phyloP scores from a whole-genome alignment of 2,888 invertebrate species.

The Tipula confusa region DNA sequence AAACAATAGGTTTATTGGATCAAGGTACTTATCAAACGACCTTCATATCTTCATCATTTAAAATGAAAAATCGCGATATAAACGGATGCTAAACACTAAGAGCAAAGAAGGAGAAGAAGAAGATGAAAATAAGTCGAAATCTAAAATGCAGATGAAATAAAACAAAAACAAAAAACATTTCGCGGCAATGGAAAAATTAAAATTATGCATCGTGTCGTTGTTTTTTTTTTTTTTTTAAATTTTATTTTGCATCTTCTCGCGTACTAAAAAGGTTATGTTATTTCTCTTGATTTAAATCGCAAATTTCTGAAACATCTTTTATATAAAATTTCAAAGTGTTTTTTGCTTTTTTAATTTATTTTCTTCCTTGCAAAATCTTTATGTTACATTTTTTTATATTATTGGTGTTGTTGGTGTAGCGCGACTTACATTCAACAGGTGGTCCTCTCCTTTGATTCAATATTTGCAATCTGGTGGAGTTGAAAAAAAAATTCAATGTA shows the following conservation, averaged over 20 bases:
- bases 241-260: not conserved
- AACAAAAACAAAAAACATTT: not conserved
- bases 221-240: not conserved
- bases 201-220: conserved; percentile 21
- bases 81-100: conserved; percentile 1
- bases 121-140: not conserved
- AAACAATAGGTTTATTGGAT: no score
- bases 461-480: not conserved
- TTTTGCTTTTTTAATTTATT: not conserved
- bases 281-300: conserved; percentile 3
- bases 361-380: not conserved
- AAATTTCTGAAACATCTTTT: conserved; percentile 3
- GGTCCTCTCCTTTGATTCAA: not conserved
- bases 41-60: no score
- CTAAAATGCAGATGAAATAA: conserved; percentile 1
- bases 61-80: not conserved
- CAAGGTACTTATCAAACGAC: no score
- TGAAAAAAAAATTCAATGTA: not conserved
- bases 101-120: no score
- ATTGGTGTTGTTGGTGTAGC: not conserved
- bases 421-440: not conserved
- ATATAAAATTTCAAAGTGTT: not conserved
- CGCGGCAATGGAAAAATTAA: not conserved
- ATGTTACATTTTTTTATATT: not conserved
- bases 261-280: conserved; percentile 16